Evolutionary conservation across 2,888 invertebrate genomes (phyloP).

Genomic region (Mactromeris polynyma): DNA sequence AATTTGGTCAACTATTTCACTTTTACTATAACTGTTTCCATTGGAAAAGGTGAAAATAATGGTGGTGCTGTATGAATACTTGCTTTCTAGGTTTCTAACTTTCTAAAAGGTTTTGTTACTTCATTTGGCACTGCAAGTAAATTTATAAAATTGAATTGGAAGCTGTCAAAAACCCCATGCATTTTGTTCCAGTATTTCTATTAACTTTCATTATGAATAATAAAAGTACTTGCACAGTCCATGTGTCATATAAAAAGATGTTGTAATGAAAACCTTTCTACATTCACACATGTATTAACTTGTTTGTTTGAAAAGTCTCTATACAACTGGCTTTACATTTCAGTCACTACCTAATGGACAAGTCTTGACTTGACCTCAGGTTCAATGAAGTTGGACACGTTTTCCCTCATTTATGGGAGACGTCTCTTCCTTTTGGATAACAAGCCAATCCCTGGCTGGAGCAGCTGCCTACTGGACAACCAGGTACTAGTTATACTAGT

Average conservation of each 20-base stretch:
- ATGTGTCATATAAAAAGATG: no score
- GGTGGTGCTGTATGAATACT: not conserved
- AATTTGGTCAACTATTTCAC: no score
- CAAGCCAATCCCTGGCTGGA: not conserved
- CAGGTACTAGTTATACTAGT: conserved; percentile 12
- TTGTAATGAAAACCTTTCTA: not conserved
- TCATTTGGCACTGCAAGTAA: not conserved
- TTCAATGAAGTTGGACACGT: not conserved
- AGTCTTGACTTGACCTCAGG: conserved; percentile 13
- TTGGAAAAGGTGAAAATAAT: no score
- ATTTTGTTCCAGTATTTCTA: no score
- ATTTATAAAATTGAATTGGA: not conserved
- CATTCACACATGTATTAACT: not conserved
- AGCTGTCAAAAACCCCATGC: no score
- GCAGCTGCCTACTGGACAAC: not conserved
- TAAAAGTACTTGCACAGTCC: no score
- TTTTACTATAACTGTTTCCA: no score
- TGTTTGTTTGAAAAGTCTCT: conserved; percentile 20
- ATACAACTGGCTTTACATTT: conserved; percentile 47
- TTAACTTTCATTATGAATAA: no score
- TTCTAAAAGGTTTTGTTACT: not conserved
- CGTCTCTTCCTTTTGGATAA: not conserved
- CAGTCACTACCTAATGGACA: conserved; percentile 27
- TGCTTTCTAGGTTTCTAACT: not conserved
- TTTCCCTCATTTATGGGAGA: conserved; percentile 1